These are phyloP conservation scores for Acestrorhynchus altus DNA, from an alignment of 2,797 vertebrate species.

Conservation along the genomic window DNA sequence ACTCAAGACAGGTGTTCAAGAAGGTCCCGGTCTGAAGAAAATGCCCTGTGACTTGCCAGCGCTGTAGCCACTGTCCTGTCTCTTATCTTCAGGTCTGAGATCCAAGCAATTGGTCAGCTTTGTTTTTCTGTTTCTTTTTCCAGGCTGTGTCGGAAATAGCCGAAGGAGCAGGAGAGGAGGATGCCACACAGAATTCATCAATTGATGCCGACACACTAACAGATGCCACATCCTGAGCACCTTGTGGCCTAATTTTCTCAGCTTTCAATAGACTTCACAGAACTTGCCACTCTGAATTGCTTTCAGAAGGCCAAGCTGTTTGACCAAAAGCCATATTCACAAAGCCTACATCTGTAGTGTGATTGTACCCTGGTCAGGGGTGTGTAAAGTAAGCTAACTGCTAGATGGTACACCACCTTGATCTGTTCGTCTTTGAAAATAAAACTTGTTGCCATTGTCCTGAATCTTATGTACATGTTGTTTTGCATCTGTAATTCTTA, in stretches of 20 bases:
- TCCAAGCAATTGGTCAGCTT: background rate
- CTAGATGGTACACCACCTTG: background rate
- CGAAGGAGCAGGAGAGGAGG: conserved; percentile 62
- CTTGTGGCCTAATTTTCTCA: conserved; percentile 42
- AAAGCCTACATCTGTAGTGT: conserved; percentile 3
- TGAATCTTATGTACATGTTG: background rate
- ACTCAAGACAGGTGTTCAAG: too few species aligned
- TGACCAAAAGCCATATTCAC: conserved; percentile 38
- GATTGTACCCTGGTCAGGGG: conserved; percentile 1
- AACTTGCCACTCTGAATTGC: conserved; percentile 13
- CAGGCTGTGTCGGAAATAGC: conserved; percentile 70
- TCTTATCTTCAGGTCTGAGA: background rate
- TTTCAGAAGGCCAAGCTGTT: conserved; percentile 32
- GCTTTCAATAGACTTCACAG: conserved; percentile 36
- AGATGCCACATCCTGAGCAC: conserved; percentile 68
- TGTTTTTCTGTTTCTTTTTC: conserved; percentile 5
- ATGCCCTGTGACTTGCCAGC: background rate
- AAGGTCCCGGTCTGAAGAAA: too few species aligned
- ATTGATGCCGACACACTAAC: conserved; percentile 48
- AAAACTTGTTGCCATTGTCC: conserved; percentile 13
- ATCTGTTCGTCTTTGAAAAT: conserved; percentile 6
- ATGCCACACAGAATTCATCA: conserved; percentile 55
- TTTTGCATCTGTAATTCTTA: background rate
- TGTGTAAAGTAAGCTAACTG: background rate
- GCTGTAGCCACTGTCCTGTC: background rate